A percentile compares a stretch with the other conserved stretches of the same genome.
These are phyloP conservation scores for Cotesia vestalis DNA, from an alignment of 1,140 invertebrate species.

Conservation along the genomic window DNA sequence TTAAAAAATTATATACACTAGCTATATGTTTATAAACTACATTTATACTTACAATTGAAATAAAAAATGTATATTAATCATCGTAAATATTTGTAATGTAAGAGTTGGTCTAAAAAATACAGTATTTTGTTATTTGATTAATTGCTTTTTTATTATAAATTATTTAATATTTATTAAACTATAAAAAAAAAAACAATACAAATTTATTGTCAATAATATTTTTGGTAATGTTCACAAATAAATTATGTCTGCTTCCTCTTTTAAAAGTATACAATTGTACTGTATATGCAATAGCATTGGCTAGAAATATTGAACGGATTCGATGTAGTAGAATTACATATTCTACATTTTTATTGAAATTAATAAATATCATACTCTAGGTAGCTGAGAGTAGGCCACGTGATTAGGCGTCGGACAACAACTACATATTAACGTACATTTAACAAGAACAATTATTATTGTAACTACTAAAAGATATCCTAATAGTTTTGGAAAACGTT, in stretches of 20 bases:
- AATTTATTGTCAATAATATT: conserved; percentile 15
- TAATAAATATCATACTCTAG: conserved; percentile 35
- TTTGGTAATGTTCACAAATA: conserved; percentile 5
- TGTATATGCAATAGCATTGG: neutral
- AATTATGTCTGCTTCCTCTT: conserved; percentile 4
- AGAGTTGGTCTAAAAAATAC: conserved; percentile 35
- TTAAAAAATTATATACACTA: neutral
- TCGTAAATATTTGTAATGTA: conserved; percentile 18
- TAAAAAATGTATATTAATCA: neutral
- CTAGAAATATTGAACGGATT: conserved; percentile 23
- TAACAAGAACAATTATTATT: conserved; percentile 47
- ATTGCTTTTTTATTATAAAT: conserved; percentile 13
- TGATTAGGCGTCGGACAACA: conserved; percentile 45
- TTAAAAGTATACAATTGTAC: conserved; percentile 41
- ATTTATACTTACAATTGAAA: neutral
- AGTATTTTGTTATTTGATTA: conserved; percentile 39
- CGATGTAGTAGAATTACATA: neutral
- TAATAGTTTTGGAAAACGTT: conserved; percentile 58
- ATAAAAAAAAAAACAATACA: neutral
- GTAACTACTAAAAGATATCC: conserved; percentile 53
- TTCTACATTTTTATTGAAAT: neutral
- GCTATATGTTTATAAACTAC: too few relatives aligned
- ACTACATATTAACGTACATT: conserved; percentile 46
- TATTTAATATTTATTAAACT: neutral
- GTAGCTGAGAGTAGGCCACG: conserved; percentile 50